These are phyloP conservation scores for Adoxophyes honmai DNA, from an alignment of 1,140 invertebrate species.

Conservation along the genomic window DNA sequence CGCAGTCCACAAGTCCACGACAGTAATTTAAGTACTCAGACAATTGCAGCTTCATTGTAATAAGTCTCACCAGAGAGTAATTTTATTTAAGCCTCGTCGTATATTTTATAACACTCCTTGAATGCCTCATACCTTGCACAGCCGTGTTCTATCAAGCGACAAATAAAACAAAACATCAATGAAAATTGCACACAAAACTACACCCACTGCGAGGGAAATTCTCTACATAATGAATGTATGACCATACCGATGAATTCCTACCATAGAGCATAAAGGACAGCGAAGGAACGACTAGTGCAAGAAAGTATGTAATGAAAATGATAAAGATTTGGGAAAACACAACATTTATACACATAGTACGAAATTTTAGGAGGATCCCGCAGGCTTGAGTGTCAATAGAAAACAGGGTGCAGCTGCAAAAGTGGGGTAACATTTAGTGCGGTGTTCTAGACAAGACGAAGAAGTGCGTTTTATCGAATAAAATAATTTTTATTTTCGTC, in stretches of 20 bases:
- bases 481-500: slow-evolving; percentile 34
- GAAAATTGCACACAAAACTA: slow-evolving; percentile 1
- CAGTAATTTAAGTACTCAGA: background rate
- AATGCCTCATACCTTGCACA: background rate
- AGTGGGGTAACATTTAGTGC: slow-evolving; percentile 64
- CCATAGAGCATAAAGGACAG: background rate
- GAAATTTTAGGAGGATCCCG: slow-evolving; percentile 33
- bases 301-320: background rate
- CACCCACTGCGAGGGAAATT: background rate
- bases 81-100: no score
- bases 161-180: slow-evolving; percentile 5
- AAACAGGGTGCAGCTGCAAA: slow-evolving; percentile 46
- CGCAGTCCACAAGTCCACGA: no score
- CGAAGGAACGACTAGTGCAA: background rate
- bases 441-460: slow-evolving; percentile 49
- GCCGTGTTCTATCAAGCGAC: background rate
- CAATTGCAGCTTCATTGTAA: no score
- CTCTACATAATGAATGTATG: background rate
- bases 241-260: slow-evolving; percentile 2
- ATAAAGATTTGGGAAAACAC: slow-evolving; percentile 6
- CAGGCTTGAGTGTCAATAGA: slow-evolving; percentile 33
- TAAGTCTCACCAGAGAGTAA: no score
- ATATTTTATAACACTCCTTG: background rate
- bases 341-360: slow-evolving; percentile 17
- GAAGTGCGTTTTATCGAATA: slow-evolving; percentile 50